A percentile compares a stretch with the other conserved stretches of the same genome.
phyloP scores from a whole-genome alignment of 2,113 vertebrate species.

The Catharus bicknelli region DNA sequence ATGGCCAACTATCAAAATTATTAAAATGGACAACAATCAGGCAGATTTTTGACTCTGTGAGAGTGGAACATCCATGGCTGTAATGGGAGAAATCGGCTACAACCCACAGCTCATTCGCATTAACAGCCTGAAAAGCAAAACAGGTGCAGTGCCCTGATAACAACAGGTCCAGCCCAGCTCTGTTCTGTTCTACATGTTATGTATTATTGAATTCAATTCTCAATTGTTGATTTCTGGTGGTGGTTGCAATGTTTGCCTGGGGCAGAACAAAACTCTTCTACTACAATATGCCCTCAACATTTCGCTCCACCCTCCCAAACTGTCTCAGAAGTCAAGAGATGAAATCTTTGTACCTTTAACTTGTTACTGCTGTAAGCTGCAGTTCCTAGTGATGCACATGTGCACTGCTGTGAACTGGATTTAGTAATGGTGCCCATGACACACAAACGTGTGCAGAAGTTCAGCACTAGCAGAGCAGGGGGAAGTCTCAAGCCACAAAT shows the following conservation, averaged over 20 bases:
- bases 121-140: background rate
- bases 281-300: background rate
- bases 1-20: background rate
- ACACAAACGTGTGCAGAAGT: accelerated
- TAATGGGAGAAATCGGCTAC: background rate
- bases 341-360: background rate
- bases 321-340: background rate
- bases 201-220: background rate
- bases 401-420: background rate
- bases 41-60: background rate
- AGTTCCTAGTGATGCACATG: accelerated
- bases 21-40: background rate
- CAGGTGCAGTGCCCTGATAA: slow-evolving; percentile 23
- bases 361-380: background rate
- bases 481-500: accelerated
- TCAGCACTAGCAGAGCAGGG: background rate
- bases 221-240: slow-evolving; percentile 12
- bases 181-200: background rate
- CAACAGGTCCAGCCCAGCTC: background rate
- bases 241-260: background rate
- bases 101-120: background rate
- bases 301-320: background rate
- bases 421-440: accelerated
- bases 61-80: background rate
- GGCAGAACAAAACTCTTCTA: background rate